These are phyloP conservation scores for Hydropsyche tenuis DNA, from an alignment of 1,140 invertebrate genomes.

Conservation along the genomic window DNA sequence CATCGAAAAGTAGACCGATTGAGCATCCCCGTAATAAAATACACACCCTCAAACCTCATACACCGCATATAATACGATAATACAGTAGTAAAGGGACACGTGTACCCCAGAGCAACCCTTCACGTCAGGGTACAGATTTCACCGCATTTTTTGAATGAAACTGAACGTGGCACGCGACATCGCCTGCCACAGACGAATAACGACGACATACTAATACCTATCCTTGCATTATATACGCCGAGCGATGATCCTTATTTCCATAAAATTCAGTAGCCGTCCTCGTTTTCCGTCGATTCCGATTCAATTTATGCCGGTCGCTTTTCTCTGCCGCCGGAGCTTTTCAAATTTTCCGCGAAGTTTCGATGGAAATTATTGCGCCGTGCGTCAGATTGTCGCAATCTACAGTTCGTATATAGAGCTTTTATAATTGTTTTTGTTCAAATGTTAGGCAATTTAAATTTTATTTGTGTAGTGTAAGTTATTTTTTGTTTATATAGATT, in stretches of 20 bases:
- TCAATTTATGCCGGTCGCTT: slow-evolving; percentile 12
- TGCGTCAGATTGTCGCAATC: too few species aligned
- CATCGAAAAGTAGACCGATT: too few species aligned
- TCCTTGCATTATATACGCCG: too few species aligned
- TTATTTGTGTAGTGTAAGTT: background rate
- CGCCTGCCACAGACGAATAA: slow-evolving; percentile 15
- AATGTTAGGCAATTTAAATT: too few species aligned
- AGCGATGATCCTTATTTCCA: slow-evolving; percentile 27
- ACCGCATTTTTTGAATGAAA: slow-evolving; percentile 13
- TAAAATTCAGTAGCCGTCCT: background rate
- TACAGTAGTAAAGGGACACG: background rate
- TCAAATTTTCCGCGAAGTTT: slow-evolving; percentile 5
- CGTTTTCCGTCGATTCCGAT: slow-evolving; percentile 19
- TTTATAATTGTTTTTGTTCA: too few species aligned
- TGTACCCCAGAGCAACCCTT: background rate
- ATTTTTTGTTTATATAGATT: too few species aligned
- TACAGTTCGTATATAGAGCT: too few species aligned
- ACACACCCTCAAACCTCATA: too few species aligned
- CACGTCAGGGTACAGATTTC: slow-evolving; percentile 9
- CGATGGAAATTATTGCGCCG: too few species aligned
- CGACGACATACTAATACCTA: background rate
- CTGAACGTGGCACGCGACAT: slow-evolving; percentile 21
- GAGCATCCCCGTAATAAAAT: too few species aligned
- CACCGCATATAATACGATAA: too few species aligned
- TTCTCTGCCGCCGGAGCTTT: background rate